Percentiles rank a stretch among this genome's conserved stretches.
phyloP scores from a whole-genome alignment of 2,888 invertebrate genomes.

The Coelogynopora nodosa region DNA sequence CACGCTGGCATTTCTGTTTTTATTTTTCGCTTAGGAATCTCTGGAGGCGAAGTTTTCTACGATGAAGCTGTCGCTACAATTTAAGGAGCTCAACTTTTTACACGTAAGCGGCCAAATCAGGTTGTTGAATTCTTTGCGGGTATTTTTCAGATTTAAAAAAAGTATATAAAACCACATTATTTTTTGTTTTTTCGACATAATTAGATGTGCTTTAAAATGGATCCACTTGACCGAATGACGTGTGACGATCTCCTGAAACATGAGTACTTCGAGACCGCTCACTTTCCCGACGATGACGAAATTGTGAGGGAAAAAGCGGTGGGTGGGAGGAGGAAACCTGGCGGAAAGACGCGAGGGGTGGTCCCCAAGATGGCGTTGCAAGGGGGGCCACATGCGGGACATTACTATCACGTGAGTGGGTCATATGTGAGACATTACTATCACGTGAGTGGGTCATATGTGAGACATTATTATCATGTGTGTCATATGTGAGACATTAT shows the following conservation, averaged over 20 bases:
- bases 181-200: too few species aligned
- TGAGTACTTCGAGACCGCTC: conserved; percentile 73
- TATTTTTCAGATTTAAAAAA: too few species aligned
- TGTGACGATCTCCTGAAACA: conserved; percentile 85
- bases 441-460: too few species aligned
- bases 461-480: too few species aligned
- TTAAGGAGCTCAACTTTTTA: conserved; percentile 56
- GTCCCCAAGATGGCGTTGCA: background rate
- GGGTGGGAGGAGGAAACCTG: background rate
- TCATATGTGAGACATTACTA: too few species aligned
- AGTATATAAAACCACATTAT: too few species aligned
- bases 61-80: conserved; percentile 65
- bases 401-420: background rate
- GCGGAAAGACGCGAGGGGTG: background rate
- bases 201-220: conserved; percentile 77
- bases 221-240: conserved; percentile 83
- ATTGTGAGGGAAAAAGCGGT: background rate
- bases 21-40: conserved; percentile 66
- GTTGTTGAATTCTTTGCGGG: too few species aligned
- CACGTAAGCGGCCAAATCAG: too few species aligned
- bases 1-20: too few species aligned
- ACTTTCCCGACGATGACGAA: background rate
- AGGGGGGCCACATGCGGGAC: background rate
- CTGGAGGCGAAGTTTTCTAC: conserved; percentile 76
- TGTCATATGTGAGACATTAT: too few species aligned